Conservation (phyloP, 2,797 vertebrate species). For the Myoxocephalus aenaeus region DNA sequence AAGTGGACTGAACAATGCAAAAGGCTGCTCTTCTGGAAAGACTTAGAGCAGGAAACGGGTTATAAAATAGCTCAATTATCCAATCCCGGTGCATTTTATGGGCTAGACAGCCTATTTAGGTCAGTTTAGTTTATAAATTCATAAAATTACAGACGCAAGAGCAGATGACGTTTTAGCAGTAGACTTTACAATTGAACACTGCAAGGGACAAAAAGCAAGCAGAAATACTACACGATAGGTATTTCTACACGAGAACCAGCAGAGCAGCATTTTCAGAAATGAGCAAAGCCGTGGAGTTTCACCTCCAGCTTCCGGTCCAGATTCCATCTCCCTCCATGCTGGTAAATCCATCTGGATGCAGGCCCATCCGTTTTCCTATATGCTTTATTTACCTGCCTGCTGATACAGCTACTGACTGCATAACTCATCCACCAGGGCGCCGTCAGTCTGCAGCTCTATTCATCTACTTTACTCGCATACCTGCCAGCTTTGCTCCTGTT, state of each 20-base stretch:
- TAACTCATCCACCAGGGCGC: conserved; percentile 22
- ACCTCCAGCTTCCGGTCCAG: neutral
- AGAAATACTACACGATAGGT: neutral
- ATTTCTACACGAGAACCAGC: neutral
- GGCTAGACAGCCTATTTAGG: neutral
- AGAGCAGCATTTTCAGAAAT: conserved; percentile 15
- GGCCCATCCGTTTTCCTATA: conserved; percentile 37
- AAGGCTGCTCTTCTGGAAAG: conserved; percentile 9
- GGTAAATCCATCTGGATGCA: conserved; percentile 32
- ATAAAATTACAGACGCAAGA: neutral
- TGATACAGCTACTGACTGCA: conserved; percentile 25
- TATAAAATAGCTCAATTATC: neutral
- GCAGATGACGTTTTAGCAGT: neutral
- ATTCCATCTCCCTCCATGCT: conserved; percentile 16
- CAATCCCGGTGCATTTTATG: neutral
- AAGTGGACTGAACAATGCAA: neutral
- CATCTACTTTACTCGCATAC: neutral
- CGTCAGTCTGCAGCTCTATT: conserved; percentile 7
- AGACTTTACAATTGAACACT: neutral
- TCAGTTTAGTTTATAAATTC: conserved; percentile 7
- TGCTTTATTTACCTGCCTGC: conserved; percentile 39
- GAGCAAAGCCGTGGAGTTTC: conserved; percentile 10
- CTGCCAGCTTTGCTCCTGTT: neutral
- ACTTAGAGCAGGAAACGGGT: neutral
- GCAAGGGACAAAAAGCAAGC: neutral